phyloP scores from a whole-genome alignment of 53 echinoderm and acorn worm genomes.

The Pentamera pediparva region DNA sequence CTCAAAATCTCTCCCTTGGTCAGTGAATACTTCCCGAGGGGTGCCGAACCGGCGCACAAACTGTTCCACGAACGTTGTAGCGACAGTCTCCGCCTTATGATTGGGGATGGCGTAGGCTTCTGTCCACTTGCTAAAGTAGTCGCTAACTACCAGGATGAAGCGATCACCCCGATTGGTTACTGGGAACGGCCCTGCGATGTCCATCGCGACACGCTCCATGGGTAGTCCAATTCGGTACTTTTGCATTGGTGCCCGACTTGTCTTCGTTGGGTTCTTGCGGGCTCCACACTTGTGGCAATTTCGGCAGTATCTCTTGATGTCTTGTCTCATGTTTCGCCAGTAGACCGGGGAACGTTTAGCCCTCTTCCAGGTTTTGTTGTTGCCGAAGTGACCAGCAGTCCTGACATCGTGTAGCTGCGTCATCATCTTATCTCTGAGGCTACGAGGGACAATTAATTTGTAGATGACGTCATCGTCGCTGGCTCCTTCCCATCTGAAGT shows the following conservation, averaged over 20 bases:
- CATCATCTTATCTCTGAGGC: background rate
- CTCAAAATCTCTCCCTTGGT: constrained; percentile 3
- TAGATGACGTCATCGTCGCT: background rate
- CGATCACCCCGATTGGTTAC: background rate
- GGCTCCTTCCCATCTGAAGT: background rate
- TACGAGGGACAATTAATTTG: background rate
- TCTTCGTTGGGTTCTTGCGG: background rate
- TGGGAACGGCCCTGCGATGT: background rate
- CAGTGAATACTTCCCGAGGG: background rate
- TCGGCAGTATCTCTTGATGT: background rate
- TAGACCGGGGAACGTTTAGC: constrained; percentile 3
- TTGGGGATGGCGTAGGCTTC: background rate
- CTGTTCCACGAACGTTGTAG: constrained; percentile 1
- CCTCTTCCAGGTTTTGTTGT: background rate
- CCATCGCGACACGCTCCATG: background rate
- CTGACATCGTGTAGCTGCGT: background rate
- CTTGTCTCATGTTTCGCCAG: background rate
- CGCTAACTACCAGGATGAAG: background rate
- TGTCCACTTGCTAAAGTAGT: constrained; percentile 7
- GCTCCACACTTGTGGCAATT: background rate
- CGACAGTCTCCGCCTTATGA: background rate
- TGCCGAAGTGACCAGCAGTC: constrained; percentile 4
- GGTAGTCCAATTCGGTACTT: too few species aligned
- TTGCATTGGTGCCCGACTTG: background rate
- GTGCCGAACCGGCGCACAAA: constrained; percentile 1